These are phyloP conservation scores for Drosophila persimilis DNA, from an alignment of 1,140 invertebrate species.

Conservation along the genomic window DNA sequence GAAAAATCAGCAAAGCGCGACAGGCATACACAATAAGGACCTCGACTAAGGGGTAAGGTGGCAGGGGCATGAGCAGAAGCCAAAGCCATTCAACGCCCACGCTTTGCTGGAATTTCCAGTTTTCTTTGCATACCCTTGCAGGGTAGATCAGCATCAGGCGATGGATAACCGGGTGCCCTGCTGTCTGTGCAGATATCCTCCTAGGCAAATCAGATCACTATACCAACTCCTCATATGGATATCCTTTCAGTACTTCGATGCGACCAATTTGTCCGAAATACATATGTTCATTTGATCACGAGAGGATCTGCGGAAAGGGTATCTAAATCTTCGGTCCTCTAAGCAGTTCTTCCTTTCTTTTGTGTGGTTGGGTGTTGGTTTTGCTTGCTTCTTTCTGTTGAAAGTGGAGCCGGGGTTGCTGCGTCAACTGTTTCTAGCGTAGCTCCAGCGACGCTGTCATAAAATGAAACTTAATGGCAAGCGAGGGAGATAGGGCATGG, in stretches of 20 bases:
- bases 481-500: slow-evolving; percentile 32
- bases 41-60: slow-evolving; percentile 4
- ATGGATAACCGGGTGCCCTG: no score
- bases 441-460: slow-evolving; percentile 65
- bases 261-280: no score
- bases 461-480: slow-evolving; percentile 78
- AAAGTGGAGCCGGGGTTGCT: slow-evolving; percentile 67
- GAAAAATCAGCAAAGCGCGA: slow-evolving; percentile 79
- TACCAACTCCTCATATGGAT: no score
- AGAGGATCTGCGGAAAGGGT: no score
- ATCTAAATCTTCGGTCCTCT: no score
- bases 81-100: slow-evolving; percentile 47
- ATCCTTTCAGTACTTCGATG: background rate
- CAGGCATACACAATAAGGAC: slow-evolving; percentile 64
- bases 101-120: slow-evolving; percentile 51
- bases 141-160: no score
- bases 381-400: slow-evolving; percentile 41
- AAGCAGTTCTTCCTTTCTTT: background rate
- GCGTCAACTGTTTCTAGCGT: slow-evolving; percentile 73
- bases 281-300: no score
- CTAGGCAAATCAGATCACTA: no score
- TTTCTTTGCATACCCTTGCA: background rate
- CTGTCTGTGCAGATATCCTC: no score
- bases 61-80: slow-evolving; percentile 1
- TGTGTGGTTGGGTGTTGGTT: background rate